A percentile compares a stretch with the other conserved stretches of the same genome.
phyloP scores from a whole-genome alignment of 2,888 invertebrate species.

The Bombylius major region DNA sequence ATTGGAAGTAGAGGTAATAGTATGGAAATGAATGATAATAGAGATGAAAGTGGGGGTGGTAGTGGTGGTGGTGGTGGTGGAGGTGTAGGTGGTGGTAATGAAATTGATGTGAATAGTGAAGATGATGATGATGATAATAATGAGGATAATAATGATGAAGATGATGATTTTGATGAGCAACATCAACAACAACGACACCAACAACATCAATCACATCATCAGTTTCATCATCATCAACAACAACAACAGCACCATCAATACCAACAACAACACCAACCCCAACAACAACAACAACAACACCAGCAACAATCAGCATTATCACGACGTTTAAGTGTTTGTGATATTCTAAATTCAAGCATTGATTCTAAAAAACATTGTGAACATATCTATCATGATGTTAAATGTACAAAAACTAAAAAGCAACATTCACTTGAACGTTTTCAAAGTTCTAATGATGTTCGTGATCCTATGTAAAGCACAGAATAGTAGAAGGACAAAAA shows the following conservation, averaged over 20 bases:
- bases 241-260: constrained; percentile 6
- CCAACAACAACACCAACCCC: constrained; percentile 12
- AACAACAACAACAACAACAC: constrained; percentile 3
- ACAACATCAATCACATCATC: constrained; percentile 11
- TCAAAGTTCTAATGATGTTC: constrained; percentile 8
- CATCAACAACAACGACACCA: constrained; percentile 11
- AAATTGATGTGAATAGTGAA: too few relatives aligned
- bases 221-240: constrained; percentile 4
- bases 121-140: constrained; percentile 11
- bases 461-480: too few relatives aligned
- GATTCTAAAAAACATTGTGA: constrained; percentile 33
- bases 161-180: constrained; percentile 5
- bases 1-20: neutral
- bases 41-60: constrained; percentile 5
- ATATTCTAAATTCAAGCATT: constrained; percentile 23
- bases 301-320: neutral
- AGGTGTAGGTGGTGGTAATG: neutral
- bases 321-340: neutral
- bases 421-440: constrained; percentile 8
- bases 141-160: constrained; percentile 3
- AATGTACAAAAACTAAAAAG: constrained; percentile 34
- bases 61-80: constrained; percentile 8
- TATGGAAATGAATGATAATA: too few relatives aligned
- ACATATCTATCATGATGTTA: constrained; percentile 34
- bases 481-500: too few relatives aligned